Evolutionary conservation across 2,888 invertebrate species (phyloP).

Genomic region (Slavum lentiscoides): DNA sequence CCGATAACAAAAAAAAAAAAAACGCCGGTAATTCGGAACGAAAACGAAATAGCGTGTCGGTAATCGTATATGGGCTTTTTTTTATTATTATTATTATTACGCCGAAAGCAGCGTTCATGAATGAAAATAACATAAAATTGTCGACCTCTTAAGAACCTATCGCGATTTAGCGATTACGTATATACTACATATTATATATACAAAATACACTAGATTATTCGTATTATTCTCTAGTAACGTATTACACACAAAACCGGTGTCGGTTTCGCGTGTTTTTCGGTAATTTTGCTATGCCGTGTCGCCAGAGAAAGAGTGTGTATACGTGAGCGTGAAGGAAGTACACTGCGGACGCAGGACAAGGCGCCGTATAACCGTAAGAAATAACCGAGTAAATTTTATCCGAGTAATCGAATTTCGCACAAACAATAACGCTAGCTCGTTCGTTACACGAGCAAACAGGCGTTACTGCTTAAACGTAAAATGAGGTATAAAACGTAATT

Average conservation of each 20-base stretch:
- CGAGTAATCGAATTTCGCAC: slow-evolving; percentile 34
- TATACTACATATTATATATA: background rate
- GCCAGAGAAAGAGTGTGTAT: no score
- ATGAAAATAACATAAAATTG: slow-evolving; percentile 27
- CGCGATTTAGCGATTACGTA: background rate
- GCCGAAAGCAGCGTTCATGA: slow-evolving; percentile 7
- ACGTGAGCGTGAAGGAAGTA: no score
- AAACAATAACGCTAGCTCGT: background rate
- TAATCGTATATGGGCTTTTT: slow-evolving; percentile 20
- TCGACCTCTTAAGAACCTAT: slow-evolving; percentile 42
- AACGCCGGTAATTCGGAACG: background rate
- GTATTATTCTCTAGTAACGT: no score
- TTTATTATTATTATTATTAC: slow-evolving; percentile 14
- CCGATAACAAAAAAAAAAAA: slow-evolving; percentile 13
- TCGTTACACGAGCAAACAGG: no score
- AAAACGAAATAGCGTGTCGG: slow-evolving; percentile 11
- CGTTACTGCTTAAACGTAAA: background rate
- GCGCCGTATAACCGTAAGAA: background rate
- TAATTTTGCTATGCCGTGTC: background rate
- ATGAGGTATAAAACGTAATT: background rate
- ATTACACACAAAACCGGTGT: background rate
- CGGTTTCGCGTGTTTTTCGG: slow-evolving; percentile 36
- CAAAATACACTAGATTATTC: background rate
- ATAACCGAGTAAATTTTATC: slow-evolving; percentile 12
- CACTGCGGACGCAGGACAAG: background rate